Evolutionary conservation across 2,797 vertebrate species (phyloP), one percentile per base, ranked within the genome.

Genomic region (Enteromius thamalakanensis): DNA sequence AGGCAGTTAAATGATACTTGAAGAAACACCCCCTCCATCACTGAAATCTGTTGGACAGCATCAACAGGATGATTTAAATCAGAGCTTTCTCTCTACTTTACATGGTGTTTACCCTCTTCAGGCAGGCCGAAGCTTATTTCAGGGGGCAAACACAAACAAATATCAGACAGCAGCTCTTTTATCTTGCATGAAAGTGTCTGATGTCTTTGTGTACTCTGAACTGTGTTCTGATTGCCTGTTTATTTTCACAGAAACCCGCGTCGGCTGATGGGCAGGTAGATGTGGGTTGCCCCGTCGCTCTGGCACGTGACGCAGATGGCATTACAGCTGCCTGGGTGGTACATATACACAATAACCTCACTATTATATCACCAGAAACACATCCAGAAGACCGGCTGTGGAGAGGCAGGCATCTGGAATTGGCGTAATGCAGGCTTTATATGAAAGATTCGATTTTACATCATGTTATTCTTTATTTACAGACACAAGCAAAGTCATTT

Each of bases 201-300:
- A 95, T 95, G 94, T 94, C 93, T 93, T 95, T 96, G 95, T 96
- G 94, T 96, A 96, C 93, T 93, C 93, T 94, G 90, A 75, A 91
- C 94, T 72, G 88, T 91, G 86, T 96, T 95, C 95, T 96, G 95
- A 96, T 96, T 96, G 95, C 93, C 92, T 96, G 95, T 96, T 96
- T 96, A 96, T 96, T 96, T 96, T 95, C 93, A 94, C 92, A 94
- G 95, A 95, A 85, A 93, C 92, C 92, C 92, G 92, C 7, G 3
- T 15, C 62, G 94, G 94, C 95, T 94, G 92, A 94, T 95, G 94
- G 12, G 26, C 67, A 70, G 79, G 53, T 71, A 58, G 40, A 72
- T 62, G 79, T 80, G 53, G 42, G 68, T 26, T 62, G 12, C 23
- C 60, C 60, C 29, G 26, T 64, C 26, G 60, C 58, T 62, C 58